A percentile compares a stretch with the other conserved stretches of the same genome.
phyloP scores from a whole-genome alignment of 1,140 invertebrate genomes.

The Drosophila nebulosa region DNA sequence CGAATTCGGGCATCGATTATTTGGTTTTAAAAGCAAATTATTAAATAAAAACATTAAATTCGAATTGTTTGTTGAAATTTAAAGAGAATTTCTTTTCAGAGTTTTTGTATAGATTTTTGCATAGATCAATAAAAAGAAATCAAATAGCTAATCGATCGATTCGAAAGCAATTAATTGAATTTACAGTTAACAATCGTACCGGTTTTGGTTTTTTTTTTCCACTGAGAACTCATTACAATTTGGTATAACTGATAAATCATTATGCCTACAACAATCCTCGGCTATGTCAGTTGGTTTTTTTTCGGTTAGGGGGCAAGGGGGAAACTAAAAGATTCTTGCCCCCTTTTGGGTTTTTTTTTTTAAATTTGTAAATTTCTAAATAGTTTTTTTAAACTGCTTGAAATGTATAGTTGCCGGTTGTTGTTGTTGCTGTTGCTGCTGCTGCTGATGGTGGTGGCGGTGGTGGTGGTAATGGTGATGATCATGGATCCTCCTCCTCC shows the following conservation, averaged over 20 bases:
- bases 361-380: neutral
- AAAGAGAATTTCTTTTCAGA: too few relatives aligned
- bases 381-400: neutral
- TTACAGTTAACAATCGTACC: neutral
- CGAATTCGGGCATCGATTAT: too few relatives aligned
- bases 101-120: neutral
- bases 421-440: too few relatives aligned
- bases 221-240: neutral
- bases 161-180: neutral
- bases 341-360: neutral
- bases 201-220: neutral
- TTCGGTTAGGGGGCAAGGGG: neutral
- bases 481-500: slow-evolving; percentile 24
- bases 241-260: neutral
- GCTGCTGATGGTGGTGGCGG: neutral
- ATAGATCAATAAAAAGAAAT: neutral
- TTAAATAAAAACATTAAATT: neutral
- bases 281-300: neutral
- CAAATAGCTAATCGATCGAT: neutral
- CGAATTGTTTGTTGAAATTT: neutral
- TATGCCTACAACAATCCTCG: neutral
- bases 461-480: neutral
- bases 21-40: too few relatives aligned
- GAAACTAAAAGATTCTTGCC: neutral
- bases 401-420: neutral